phyloP scores from a whole-genome alignment of 92 coral and sea anemone genomes.

The Umimayanthus chanpuru region DNA sequence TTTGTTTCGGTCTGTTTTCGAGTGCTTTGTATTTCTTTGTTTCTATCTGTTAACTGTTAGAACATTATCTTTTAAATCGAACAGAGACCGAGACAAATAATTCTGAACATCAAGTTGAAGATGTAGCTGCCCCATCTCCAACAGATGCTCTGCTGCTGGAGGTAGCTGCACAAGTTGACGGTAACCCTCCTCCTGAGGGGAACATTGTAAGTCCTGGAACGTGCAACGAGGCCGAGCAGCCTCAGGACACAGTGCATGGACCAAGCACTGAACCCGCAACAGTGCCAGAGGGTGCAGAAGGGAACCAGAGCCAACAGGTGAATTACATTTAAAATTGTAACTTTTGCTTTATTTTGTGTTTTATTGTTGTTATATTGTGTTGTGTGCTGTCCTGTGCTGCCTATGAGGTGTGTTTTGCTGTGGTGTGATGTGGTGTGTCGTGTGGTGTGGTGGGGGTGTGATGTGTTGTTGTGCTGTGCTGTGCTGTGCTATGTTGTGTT shows the following conservation, averaged over 20 bases:
- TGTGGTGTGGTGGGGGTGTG: no score
- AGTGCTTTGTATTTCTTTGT: no score
- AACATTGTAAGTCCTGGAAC: neutral
- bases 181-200: neutral
- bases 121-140: neutral
- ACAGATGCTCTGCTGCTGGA: constrained; percentile 12
- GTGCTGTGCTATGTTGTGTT: no score
- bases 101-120: neutral
- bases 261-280: neutral
- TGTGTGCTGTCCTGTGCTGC: neutral
- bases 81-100: neutral
- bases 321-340: neutral
- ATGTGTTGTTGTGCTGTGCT: no score
- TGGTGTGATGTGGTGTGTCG: no score
- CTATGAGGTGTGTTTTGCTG: no score
- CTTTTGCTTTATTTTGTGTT: no score
- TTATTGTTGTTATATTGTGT: no score
- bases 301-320: neutral
- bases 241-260: neutral
- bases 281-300: neutral
- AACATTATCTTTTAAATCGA: neutral
- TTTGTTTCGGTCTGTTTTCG: no score
- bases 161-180: neutral
- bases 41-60: no score
- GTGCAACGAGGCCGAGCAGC: neutral